Conservation (phyloP, 1,140 invertebrate species). For the Rhyzopertha dominica region DNA sequence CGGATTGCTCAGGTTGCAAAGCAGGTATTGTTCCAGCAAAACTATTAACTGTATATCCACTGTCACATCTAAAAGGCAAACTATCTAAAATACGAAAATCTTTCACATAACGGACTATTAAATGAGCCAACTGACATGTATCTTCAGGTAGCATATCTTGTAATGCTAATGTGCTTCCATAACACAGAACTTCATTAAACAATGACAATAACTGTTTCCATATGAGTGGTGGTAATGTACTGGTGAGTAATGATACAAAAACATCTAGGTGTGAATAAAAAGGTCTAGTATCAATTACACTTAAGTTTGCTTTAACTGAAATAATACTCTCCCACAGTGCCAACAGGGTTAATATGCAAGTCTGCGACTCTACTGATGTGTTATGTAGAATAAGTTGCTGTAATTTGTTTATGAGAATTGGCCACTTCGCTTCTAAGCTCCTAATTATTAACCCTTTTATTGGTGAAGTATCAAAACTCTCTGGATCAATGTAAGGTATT, state of each 20-base stretch:
- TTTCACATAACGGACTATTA: constrained; percentile 78
- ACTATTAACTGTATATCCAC: constrained; percentile 39
- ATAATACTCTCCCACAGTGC: constrained; percentile 87
- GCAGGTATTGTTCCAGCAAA: constrained; percentile 40
- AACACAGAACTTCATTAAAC: constrained; percentile 84
- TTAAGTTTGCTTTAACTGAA: constrained; percentile 83
- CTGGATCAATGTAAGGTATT: constrained; percentile 66
- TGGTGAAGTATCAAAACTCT: constrained; percentile 73
- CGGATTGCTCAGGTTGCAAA: constrained; percentile 34
- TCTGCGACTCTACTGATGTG: constrained; percentile 53
- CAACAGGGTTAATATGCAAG: constrained; percentile 74
- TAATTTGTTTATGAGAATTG: constrained; percentile 63
- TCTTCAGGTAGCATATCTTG: constrained; percentile 83
- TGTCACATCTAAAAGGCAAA: constrained; percentile 50
- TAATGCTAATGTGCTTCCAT: constrained; percentile 80
- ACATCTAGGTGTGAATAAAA: constrained; percentile 80
- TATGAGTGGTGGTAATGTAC: constrained; percentile 68
- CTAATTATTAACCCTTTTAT: constrained; percentile 81
- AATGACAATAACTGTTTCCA: constrained; percentile 79
- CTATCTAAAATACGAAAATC: constrained; percentile 72
- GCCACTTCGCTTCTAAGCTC: constrained; percentile 78
- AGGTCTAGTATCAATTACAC: constrained; percentile 80
- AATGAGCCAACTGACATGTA: constrained; percentile 77
- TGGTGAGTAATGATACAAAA: constrained; percentile 68
- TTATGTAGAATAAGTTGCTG: constrained; percentile 55